A percentile compares a stretch with the other conserved stretches of the same genome.
Evolutionary conservation across 1,140 invertebrate species (phyloP).

Genomic region (Drosophila willistoni): DNA sequence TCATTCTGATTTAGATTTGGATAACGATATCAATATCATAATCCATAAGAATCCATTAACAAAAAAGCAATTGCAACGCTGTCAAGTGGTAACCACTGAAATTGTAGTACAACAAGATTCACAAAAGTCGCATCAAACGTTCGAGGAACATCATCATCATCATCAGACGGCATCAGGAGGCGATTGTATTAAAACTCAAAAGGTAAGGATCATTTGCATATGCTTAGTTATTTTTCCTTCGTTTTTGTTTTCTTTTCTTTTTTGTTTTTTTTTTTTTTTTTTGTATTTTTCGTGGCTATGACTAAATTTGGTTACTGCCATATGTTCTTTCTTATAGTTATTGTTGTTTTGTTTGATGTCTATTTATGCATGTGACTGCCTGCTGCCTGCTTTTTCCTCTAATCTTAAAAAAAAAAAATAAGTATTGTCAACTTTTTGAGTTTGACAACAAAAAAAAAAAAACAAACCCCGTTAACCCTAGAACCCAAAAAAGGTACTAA

Average conservation of each 20-base stretch:
- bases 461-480: constrained; percentile 8
- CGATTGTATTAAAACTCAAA: constrained; percentile 80
- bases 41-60: constrained; percentile 6
- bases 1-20: constrained; percentile 74
- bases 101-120: constrained; percentile 30
- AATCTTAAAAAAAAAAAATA: constrained; percentile 1
- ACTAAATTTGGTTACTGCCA: constrained; percentile 36
- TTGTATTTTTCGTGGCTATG: constrained; percentile 33
- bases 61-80: constrained; percentile 50
- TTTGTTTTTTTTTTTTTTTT: too few species aligned
- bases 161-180: constrained; percentile 57
- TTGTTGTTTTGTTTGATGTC: constrained; percentile 48
- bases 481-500: constrained; percentile 15
- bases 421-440: constrained; percentile 68
- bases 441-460: background rate
- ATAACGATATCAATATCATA: constrained; percentile 27
- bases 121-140: constrained; percentile 23
- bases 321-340: constrained; percentile 28
- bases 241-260: too few species aligned
- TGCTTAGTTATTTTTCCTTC: too few species aligned
- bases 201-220: constrained; percentile 52
- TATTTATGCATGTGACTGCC: constrained; percentile 20
- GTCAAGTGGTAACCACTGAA: constrained; percentile 56
- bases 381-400: constrained; percentile 26
- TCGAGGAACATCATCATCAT: background rate